These are phyloP conservation scores for Aproaerema taeniolella DNA, from an alignment of 2,888 invertebrate genomes.

Conservation along the genomic window DNA sequence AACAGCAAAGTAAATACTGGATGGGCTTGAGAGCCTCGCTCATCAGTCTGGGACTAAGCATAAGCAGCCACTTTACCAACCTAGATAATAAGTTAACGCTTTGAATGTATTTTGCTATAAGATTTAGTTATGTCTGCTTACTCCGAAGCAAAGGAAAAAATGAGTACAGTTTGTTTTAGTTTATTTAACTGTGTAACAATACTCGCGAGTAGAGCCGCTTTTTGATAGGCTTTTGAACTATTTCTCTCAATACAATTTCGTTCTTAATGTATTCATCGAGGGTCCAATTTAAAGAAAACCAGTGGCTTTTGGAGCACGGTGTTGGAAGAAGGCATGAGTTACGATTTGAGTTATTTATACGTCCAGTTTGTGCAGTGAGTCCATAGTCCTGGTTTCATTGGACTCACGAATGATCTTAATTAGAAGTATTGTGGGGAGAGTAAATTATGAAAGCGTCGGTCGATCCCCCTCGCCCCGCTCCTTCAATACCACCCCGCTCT, in stretches of 20 bases:
- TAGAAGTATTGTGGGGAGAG: slow-evolving; percentile 68
- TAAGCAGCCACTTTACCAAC: slow-evolving; percentile 19
- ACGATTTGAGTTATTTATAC: slow-evolving; percentile 71
- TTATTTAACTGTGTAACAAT: slow-evolving; percentile 58
- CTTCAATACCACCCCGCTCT: slow-evolving; percentile 24
- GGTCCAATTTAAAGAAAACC: slow-evolving; percentile 29
- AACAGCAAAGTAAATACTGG: slow-evolving; percentile 31
- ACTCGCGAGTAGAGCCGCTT: slow-evolving; percentile 39
- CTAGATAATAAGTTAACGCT: slow-evolving; percentile 23
- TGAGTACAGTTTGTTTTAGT: slow-evolving; percentile 43
- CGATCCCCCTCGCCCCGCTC: slow-evolving; percentile 19
- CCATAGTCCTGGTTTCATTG: slow-evolving; percentile 58
- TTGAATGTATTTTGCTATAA: slow-evolving; percentile 21
- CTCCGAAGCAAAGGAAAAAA: slow-evolving; percentile 56
- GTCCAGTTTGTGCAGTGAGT: slow-evolving; percentile 61
- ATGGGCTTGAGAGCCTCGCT: neutral
- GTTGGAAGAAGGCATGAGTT: slow-evolving; percentile 58
- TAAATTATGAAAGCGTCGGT: slow-evolving; percentile 51
- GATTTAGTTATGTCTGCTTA: slow-evolving; percentile 37
- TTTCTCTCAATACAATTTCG: slow-evolving; percentile 22
- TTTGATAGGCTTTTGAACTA: slow-evolving; percentile 35
- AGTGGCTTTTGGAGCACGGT: slow-evolving; percentile 35
- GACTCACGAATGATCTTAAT: slow-evolving; percentile 72
- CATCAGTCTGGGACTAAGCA: too few relatives aligned
- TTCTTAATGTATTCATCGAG: slow-evolving; percentile 33